Percentiles rank a stretch among this genome's conserved stretches.
phyloP scores from a whole-genome alignment of 2,113 vertebrate genomes.

The Aphelocoma coerulescens region DNA sequence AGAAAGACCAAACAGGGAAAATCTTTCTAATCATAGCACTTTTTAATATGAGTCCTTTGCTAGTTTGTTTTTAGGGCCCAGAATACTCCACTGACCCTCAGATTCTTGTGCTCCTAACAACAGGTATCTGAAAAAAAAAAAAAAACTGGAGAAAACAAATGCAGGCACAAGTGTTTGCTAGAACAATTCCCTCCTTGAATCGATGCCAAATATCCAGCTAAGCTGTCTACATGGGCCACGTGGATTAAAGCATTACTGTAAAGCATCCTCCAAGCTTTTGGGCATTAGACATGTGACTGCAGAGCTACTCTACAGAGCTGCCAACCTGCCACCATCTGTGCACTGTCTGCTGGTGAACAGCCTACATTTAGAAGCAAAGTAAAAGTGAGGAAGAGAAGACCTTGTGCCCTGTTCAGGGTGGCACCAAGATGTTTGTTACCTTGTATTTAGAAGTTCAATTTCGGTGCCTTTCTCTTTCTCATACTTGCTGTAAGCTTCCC shows the following conservation, averaged over 20 bases:
- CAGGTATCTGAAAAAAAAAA: neutral
- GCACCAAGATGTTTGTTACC: conserved; percentile 68
- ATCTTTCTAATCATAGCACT: neutral
- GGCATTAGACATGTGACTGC: conserved; percentile 3
- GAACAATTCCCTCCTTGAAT: conserved; percentile 12
- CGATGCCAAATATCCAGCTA: neutral
- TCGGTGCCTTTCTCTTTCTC: conserved; percentile 88
- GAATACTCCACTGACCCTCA: neutral
- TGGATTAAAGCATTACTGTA: conserved; percentile 49
- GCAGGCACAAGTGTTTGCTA: neutral
- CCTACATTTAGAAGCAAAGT: neutral
- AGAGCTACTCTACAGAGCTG: neutral
- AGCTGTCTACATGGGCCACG: neutral
- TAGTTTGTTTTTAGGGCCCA: neutral
- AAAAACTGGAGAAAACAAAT: neutral
- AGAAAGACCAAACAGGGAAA: neutral
- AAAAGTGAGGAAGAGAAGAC: neutral
- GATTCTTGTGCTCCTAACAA: neutral
- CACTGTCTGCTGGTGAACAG: neutral
- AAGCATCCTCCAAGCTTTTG: conserved; percentile 17
- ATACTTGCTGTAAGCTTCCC: conserved; percentile 86
- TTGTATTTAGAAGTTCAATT: conserved; percentile 86
- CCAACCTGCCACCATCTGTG: conserved; percentile 30
- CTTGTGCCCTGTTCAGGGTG: neutral
- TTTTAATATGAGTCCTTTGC: neutral